Evolutionary conservation across 2,888 invertebrate genomes (phyloP).

Genomic region (Branchellion lobata): DNA sequence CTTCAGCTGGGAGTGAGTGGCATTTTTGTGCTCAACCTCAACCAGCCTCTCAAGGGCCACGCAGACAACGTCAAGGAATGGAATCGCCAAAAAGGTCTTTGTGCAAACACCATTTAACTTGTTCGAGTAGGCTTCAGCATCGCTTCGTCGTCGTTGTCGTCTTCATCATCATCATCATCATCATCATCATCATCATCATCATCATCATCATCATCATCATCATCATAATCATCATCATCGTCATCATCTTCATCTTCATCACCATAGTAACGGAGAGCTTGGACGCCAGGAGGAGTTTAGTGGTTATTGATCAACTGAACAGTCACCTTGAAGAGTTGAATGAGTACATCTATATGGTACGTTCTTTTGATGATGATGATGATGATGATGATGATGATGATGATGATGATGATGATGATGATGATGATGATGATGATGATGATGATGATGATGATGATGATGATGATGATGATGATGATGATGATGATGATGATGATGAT

Average conservation of each 20-base stretch:
- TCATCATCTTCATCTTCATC: slow-evolving; percentile 28
- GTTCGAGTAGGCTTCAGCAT: too few relatives aligned
- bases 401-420: slow-evolving; percentile 11
- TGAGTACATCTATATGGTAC: slow-evolving; percentile 22
- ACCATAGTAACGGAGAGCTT: slow-evolving; percentile 10
- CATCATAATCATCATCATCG: slow-evolving; percentile 43
- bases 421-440: slow-evolving; percentile 8
- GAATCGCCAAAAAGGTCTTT: slow-evolving; percentile 38
- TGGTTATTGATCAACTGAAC: slow-evolving; percentile 5
- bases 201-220: slow-evolving; percentile 22
- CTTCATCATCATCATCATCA: too few relatives aligned
- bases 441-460: background rate
- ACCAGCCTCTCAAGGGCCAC: background rate
- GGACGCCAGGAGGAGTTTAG: slow-evolving; percentile 12
- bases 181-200: too few relatives aligned
- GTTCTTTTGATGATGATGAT: background rate
- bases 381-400: slow-evolving; percentile 6
- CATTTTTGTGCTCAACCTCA: slow-evolving; percentile 32
- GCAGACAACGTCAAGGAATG: slow-evolving; percentile 30
- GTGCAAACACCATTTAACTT: too few relatives aligned
- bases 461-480: slow-evolving; percentile 29
- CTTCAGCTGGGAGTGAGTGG: slow-evolving; percentile 39
- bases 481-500: slow-evolving; percentile 33
- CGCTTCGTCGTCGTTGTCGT: too few relatives aligned
- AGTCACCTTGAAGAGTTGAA: background rate